Conservation (phyloP, 2,888 invertebrate genomes). For the Aquatica leii region DNA sequence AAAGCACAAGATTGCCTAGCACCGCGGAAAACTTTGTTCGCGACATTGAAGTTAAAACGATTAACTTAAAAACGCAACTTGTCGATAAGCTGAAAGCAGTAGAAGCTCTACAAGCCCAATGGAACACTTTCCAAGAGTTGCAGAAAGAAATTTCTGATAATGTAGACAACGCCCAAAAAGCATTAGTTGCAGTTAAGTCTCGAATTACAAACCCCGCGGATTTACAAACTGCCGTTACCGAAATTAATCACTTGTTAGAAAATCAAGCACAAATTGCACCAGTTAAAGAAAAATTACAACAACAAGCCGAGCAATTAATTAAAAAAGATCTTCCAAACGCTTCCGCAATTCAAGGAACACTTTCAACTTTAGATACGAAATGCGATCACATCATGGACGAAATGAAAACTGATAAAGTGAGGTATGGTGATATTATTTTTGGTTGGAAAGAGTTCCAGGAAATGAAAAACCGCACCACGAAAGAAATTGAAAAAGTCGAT, state of each 20-base stretch:
- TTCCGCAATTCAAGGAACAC: conserved; percentile 79
- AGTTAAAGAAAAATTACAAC: conserved; percentile 76
- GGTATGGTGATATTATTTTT: conserved; percentile 75
- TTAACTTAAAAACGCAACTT: conserved; percentile 72
- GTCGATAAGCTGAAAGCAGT: conserved; percentile 72
- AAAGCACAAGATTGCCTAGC: conserved; percentile 73
- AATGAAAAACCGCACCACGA: conserved; percentile 73
- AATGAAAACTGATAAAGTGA: conserved; percentile 77
- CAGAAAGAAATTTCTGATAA: conserved; percentile 75
- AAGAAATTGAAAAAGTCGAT: conserved; percentile 75
- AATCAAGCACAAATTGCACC: conserved; percentile 68
- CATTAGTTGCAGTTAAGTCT: conserved; percentile 67
- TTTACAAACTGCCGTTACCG: conserved; percentile 62
- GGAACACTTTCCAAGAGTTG: conserved; percentile 79
- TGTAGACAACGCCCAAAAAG: conserved; percentile 67
- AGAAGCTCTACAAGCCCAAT: conserved; percentile 76
- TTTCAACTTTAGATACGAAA: conserved; percentile 79
- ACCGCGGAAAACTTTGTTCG: conserved; percentile 77
- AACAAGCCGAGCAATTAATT: conserved; percentile 81
- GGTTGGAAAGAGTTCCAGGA: conserved; percentile 80
- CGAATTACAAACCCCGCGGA: conserved; percentile 62
- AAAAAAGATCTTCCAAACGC: conserved; percentile 83
- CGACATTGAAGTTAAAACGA: conserved; percentile 76
- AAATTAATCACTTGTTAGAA: conserved; percentile 64
- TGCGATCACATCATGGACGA: conserved; percentile 83